Percentiles rank a stretch among this genome's conserved stretches.
Evolutionary conservation across 35 echinoderm and acorn worm species (phyloP).

Genomic region (Apostichopus californicus): DNA sequence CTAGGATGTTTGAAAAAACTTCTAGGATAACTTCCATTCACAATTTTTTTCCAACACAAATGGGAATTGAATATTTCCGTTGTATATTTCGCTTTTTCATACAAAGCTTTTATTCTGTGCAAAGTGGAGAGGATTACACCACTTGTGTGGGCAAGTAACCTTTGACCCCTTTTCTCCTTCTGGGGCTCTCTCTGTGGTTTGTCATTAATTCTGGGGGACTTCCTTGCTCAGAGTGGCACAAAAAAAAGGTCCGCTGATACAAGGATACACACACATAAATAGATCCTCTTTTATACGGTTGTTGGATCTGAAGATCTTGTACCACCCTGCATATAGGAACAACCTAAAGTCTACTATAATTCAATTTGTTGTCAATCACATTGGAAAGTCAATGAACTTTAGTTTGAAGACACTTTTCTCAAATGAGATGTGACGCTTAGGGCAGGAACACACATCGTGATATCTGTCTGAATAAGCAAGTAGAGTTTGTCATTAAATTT

Average conservation of each 20-base stretch:
- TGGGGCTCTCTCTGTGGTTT: conserved; percentile 46
- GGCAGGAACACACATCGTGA: not conserved
- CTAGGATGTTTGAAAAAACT: conserved; percentile 47
- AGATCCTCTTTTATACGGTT: not conserved
- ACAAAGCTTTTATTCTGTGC: conserved; percentile 29
- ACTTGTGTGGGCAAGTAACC: conserved; percentile 49
- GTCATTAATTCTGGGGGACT: conserved; percentile 7
- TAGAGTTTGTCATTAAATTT: too few species aligned
- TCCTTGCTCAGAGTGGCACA: not conserved
- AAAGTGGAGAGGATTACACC: conserved; percentile 19
- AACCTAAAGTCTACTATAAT: not conserved
- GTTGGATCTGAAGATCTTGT: not conserved
- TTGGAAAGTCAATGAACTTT: conserved; percentile 13
- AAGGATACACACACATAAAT: not conserved
- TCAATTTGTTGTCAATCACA: conserved; percentile 5
- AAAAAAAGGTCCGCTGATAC: not conserved
- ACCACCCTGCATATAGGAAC: not conserved
- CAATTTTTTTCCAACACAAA: conserved; percentile 33
- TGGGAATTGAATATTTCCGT: conserved; percentile 52
- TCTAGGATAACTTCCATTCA: conserved; percentile 21
- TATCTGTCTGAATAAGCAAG: too few species aligned
- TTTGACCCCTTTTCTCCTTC: conserved; percentile 22
- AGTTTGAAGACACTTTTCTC: not conserved
- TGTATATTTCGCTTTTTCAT: conserved; percentile 28
- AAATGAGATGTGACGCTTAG: not conserved